A percentile compares a stretch with the other conserved stretches of the same genome.
These are phyloP conservation scores for Pundamilia nyererei DNA, from an alignment of 2,113 vertebrate genomes.

Conservation along the genomic window DNA sequence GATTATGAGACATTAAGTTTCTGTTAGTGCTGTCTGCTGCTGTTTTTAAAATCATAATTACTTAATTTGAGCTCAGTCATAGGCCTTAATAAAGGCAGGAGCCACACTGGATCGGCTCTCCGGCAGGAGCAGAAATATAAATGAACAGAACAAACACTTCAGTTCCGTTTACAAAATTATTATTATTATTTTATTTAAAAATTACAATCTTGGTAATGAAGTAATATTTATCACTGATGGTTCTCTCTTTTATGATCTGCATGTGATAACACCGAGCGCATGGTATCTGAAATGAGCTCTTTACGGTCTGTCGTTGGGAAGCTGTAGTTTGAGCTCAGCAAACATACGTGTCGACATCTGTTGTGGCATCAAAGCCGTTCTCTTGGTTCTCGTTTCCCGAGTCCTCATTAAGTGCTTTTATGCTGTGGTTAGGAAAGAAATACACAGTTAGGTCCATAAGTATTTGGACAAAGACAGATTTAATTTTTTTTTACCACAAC, in stretches of 20 bases:
- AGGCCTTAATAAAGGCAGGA: background rate
- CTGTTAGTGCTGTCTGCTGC: accelerated
- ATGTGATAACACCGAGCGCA: background rate
- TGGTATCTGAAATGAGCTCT: background rate
- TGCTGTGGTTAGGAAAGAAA: accelerated
- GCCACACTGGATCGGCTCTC: background rate
- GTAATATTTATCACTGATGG: background rate
- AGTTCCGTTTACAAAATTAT: background rate
- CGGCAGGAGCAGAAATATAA: background rate
- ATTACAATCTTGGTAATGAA: accelerated
- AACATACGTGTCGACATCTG: accelerated
- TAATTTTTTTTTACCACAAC: background rate
- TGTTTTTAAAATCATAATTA: background rate
- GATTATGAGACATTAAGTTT: background rate
- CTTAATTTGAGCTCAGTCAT: background rate
- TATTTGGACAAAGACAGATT: background rate
- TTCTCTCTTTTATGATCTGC: background rate
- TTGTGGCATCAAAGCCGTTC: accelerated
- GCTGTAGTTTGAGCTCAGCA: accelerated
- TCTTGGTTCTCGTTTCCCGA: background rate
- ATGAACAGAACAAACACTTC: background rate
- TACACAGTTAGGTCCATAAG: background rate
- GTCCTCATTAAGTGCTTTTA: background rate
- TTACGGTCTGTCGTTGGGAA: accelerated
- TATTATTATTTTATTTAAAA: background rate